A percentile compares a stretch with the other conserved stretches of the same genome.
Evolutionary conservation across 1,140 invertebrate species (phyloP).

Genomic region (Belonocnema kinseyi): DNA sequence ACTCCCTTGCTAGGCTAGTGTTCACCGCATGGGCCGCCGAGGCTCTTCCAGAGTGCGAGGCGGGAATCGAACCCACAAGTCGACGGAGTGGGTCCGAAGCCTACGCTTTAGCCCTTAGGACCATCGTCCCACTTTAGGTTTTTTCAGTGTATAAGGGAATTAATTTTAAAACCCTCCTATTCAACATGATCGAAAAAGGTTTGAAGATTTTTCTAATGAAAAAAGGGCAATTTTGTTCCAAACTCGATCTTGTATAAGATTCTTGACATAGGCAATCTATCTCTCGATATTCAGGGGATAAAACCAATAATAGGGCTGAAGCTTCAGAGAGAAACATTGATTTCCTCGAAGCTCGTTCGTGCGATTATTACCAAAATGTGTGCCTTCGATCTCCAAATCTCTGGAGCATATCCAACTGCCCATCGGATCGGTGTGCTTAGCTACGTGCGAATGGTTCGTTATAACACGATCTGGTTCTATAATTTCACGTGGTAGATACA

Average conservation of each 20-base stretch:
- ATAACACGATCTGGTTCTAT: conserved; percentile 3
- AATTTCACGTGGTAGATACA: background rate
- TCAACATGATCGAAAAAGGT: too few species aligned
- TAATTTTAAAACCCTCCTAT: too few species aligned
- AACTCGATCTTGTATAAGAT: background rate
- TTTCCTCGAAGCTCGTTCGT: conserved; percentile 6
- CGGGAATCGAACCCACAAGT: too few species aligned
- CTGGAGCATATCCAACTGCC: conserved; percentile 14
- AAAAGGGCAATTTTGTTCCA: background rate
- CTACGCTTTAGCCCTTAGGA: too few species aligned
- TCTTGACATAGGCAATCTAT: conserved; percentile 10
- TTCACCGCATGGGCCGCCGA: too few species aligned
- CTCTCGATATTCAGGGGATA: conserved; percentile 4
- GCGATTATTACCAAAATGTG: conserved; percentile 25
- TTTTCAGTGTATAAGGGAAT: too few species aligned
- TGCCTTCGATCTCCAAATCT: conserved; percentile 14
- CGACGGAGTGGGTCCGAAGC: too few species aligned
- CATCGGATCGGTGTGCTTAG: conserved; percentile 20
- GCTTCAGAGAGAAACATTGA: conserved; percentile 7
- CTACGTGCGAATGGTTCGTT: conserved; percentile 23
- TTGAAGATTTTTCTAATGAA: background rate
- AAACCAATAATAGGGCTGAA: conserved; percentile 11
- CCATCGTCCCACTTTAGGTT: too few species aligned
- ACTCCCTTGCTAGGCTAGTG: too few species aligned
- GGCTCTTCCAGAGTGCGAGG: too few species aligned